Percentiles rank a stretch among this genome's conserved stretches.
phyloP scores from a whole-genome alignment of 2,113 vertebrate genomes.

The Mastomys natalensis region DNA sequence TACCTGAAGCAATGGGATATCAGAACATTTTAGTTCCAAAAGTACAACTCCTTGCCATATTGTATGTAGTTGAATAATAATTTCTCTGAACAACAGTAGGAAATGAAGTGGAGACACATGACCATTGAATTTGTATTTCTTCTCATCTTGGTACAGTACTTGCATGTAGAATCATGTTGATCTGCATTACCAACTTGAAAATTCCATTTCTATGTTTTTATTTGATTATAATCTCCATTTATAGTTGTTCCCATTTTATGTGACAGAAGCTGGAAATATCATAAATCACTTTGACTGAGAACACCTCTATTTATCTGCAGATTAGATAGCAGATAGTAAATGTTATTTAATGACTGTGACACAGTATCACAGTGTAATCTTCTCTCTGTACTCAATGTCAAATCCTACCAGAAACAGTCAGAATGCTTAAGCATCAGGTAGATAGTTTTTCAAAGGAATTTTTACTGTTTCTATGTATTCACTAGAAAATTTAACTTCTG shows the following conservation, averaged over 20 bases:
- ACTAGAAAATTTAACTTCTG: slow-evolving; percentile 32
- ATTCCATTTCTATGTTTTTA: slow-evolving; percentile 44
- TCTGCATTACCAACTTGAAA: slow-evolving; percentile 28
- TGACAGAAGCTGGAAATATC: slow-evolving; percentile 33
- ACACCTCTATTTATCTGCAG: slow-evolving; percentile 53
- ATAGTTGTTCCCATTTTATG: slow-evolving; percentile 60
- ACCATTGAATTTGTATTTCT: neutral
- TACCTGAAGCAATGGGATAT: neutral
- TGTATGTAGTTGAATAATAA: neutral
- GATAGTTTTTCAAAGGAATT: neutral
- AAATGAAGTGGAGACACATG: slow-evolving; percentile 43
- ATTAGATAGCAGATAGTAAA: slow-evolving; percentile 65
- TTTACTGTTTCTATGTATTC: neutral
- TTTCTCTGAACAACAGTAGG: slow-evolving; percentile 46
- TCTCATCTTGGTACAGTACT: neutral
- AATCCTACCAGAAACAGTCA: neutral
- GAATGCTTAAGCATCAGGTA: slow-evolving; percentile 37
- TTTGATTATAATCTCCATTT: slow-evolving; percentile 66
- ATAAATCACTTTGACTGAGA: slow-evolving; percentile 65
- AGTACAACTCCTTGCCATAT: neutral
- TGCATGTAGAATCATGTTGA: neutral
- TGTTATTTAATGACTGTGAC: slow-evolving; percentile 62
- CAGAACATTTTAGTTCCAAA: neutral
- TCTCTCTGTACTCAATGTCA: slow-evolving; percentile 14
- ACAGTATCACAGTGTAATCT: neutral